These are phyloP conservation scores for Platyrinchus mystaceus DNA, from an alignment of 2,797 vertebrate species.

Conservation along the genomic window DNA sequence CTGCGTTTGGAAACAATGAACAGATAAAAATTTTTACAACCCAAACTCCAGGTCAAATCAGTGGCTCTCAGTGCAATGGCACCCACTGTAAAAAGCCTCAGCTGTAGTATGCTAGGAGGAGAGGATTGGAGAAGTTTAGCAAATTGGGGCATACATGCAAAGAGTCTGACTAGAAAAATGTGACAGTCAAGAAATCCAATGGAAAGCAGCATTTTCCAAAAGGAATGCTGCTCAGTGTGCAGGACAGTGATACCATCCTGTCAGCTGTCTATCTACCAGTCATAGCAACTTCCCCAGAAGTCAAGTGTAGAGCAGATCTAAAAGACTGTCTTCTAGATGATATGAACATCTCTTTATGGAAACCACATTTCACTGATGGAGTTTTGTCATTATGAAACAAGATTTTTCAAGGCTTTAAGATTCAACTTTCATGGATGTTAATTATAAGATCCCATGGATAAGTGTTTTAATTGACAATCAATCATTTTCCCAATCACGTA, in stretches of 20 bases:
- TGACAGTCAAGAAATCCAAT: background rate
- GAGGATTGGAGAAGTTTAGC: background rate
- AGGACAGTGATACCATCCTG: background rate
- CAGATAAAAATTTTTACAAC: background rate
- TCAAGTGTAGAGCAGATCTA: background rate
- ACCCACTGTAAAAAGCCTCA: background rate
- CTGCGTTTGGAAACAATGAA: background rate
- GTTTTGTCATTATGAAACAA: background rate
- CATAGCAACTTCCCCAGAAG: background rate
- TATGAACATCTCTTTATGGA: background rate
- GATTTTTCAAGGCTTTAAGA: background rate
- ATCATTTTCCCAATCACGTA: background rate
- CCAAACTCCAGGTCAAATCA: background rate
- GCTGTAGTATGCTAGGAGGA: background rate
- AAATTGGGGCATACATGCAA: background rate
- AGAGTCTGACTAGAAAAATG: background rate
- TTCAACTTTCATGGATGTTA: background rate
- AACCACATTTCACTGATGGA: background rate
- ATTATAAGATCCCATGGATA: background rate
- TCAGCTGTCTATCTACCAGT: background rate
- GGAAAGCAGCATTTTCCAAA: background rate
- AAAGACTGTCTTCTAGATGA: background rate
- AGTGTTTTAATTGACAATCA: background rate
- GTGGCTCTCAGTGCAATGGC: background rate
- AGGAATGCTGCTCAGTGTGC: background rate